Conservation (phyloP, 2,888 invertebrate species). For the Disparrhopalites patrizii region DNA sequence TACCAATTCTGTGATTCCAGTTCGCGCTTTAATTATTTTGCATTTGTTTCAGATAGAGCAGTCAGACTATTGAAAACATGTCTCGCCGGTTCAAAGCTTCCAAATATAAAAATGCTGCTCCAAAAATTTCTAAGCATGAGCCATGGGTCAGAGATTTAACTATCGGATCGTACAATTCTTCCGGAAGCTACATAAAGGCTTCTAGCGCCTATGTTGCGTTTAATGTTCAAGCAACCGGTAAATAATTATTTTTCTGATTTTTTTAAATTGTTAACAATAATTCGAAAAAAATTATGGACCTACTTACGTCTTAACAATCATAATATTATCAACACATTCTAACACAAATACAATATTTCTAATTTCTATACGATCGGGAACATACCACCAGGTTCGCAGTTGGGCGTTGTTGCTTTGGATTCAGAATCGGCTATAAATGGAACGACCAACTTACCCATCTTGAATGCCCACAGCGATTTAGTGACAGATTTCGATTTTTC, state of each 20-base stretch:
- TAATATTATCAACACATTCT: too few relatives aligned
- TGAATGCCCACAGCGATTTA: conserved; percentile 82
- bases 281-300: too few relatives aligned
- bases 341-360: too few relatives aligned
- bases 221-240: conserved; percentile 85
- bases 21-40: neutral
- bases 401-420: conserved; percentile 81
- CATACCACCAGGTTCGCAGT: conserved; percentile 66
- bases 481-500: conserved; percentile 94
- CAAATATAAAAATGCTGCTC: conserved; percentile 96
- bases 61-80: conserved; percentile 62
- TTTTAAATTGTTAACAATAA: neutral
- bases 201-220: conserved; percentile 90
- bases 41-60: neutral
- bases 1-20: too few relatives aligned
- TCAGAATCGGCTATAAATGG: conserved; percentile 85
- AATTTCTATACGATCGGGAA: neutral
- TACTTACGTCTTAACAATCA: too few relatives aligned
- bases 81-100: conserved; percentile 96
- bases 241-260: conserved; percentile 34
- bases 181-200: conserved; percentile 91
- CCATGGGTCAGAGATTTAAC: conserved; percentile 77
- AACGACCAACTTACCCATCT: conserved; percentile 67
- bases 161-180: conserved; percentile 88
- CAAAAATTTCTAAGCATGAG: conserved; percentile 92